phyloP scores from a whole-genome alignment of 2,113 vertebrate genomes.

The Hiodon tergisus region DNA sequence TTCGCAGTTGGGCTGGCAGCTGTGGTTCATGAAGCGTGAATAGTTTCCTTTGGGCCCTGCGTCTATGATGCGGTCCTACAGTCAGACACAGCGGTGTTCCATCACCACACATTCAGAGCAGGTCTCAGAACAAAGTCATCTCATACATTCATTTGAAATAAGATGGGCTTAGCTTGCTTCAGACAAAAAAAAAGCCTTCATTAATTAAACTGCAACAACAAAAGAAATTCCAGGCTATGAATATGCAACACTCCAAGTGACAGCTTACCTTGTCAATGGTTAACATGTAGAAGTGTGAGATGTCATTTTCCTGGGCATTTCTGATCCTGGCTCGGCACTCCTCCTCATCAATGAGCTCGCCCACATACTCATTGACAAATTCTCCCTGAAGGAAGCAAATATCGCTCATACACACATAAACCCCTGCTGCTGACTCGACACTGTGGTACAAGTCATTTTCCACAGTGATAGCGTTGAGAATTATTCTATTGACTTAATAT shows the following conservation, averaged over 20 bases:
- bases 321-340: slow-evolving; percentile 90
- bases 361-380: slow-evolving; percentile 96
- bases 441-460: no score
- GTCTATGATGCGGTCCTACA: slow-evolving; percentile 91
- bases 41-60: slow-evolving; percentile 97
- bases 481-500: no score
- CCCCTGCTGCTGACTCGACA: slow-evolving; percentile 14
- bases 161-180: no score
- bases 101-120: neutral
- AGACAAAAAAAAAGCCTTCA: neutral
- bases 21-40: slow-evolving; percentile 98
- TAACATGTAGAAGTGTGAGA: slow-evolving; percentile 97
- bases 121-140: no score
- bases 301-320: slow-evolving; percentile 90
- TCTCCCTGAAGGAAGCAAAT: slow-evolving; percentile 69
- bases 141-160: no score
- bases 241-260: no score
- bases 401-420: slow-evolving; percentile 4
- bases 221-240: no score
- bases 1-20: slow-evolving; percentile 98
- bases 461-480: no score
- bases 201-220: no score
- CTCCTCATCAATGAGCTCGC: slow-evolving; percentile 94
- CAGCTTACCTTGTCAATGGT: slow-evolving; percentile 92
- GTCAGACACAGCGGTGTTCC: neutral